phyloP scores from a whole-genome alignment of 2,888 invertebrate species.

The Meandrusa payeni region DNA sequence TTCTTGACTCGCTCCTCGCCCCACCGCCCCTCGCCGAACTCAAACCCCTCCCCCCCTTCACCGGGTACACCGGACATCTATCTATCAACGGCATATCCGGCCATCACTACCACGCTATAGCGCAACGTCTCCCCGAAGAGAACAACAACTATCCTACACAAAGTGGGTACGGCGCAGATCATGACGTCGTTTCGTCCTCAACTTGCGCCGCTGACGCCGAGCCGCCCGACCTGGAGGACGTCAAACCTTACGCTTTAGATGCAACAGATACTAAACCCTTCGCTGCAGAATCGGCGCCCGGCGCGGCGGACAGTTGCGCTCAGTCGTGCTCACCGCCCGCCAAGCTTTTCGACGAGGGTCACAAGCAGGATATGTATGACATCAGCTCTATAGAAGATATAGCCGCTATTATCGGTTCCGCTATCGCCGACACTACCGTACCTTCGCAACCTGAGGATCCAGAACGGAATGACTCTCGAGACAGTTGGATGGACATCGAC shows the following conservation, averaged over 20 bases:
- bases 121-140: conserved; percentile 87
- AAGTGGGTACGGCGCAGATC: conserved; percentile 82
- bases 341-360: conserved; percentile 73
- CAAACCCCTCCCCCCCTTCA: conserved; percentile 91
- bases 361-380: conserved; percentile 84
- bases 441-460: conserved; percentile 87
- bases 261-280: conserved; percentile 73
- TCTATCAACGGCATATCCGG: conserved; percentile 94
- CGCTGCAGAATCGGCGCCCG: conserved; percentile 72
- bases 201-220: conserved; percentile 85
- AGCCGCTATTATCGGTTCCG: conserved; percentile 92
- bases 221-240: conserved; percentile 81
- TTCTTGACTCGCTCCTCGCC: conserved; percentile 85
- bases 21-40: conserved; percentile 88
- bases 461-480: conserved; percentile 85
- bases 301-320: conserved; percentile 82
- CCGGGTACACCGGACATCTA: conserved; percentile 91
- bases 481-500: conserved; percentile 94
- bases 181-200: conserved; percentile 87
- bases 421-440: conserved; percentile 93
- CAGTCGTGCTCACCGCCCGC: conserved; percentile 75
- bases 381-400: conserved; percentile 90
- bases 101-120: conserved; percentile 93
- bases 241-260: conserved; percentile 81
- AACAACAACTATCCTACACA: conserved; percentile 85